A percentile compares a stretch with the other conserved stretches of the same genome.
Evolutionary conservation across 2,113 vertebrate genomes (phyloP).

Genomic region (Lamprologus callipterus): DNA sequence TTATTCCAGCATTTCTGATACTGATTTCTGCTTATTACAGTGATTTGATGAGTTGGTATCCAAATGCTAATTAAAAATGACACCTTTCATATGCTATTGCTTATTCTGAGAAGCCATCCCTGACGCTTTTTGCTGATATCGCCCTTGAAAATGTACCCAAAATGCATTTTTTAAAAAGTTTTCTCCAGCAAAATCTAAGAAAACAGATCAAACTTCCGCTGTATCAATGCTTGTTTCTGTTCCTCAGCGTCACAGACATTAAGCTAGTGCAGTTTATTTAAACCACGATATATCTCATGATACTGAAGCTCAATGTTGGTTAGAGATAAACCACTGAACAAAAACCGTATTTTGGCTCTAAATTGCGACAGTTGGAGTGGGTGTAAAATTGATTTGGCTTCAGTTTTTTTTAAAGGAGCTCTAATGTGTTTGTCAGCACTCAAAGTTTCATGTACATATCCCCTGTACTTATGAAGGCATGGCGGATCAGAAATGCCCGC

Average conservation of each 20-base stretch:
- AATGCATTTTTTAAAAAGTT: neutral
- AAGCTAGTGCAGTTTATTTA: neutral
- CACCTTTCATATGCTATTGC: neutral
- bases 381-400: neutral
- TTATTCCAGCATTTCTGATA: neutral
- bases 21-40: neutral
- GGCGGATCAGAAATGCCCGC: neutral
- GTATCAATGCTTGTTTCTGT: neutral
- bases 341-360: neutral
- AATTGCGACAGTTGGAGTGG: neutral
- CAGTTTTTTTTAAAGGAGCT: neutral
- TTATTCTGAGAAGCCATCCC: neutral
- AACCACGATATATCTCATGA: neutral
- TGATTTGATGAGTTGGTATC: neutral
- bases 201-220: neutral
- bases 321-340: neutral
- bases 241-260: neutral
- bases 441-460: neutral
- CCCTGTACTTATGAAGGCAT: neutral
- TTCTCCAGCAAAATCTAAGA: neutral
- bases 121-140: accelerated
- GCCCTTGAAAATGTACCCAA: neutral
- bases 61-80: neutral
- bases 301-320: neutral
- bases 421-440: neutral